A percentile compares a stretch with the other conserved stretches of the same genome.
phyloP scores from a whole-genome alignment of 53 echinoderm and acorn worm genomes.

The Echinarachnius parma region DNA sequence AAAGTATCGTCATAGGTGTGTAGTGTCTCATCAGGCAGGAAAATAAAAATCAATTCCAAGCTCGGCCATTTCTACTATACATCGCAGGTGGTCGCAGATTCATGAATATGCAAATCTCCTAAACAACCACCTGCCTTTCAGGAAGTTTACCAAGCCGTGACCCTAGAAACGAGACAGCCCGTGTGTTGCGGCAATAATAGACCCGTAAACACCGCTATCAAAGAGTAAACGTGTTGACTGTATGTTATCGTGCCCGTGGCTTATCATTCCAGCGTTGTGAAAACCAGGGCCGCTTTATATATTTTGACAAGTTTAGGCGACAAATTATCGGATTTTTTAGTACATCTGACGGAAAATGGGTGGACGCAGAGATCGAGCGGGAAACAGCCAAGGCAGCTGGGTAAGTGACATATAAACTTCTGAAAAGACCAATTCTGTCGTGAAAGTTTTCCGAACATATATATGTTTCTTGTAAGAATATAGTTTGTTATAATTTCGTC shows the following conservation, averaged over 20 bases:
- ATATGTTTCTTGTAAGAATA: too few species aligned
- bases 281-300: not conserved
- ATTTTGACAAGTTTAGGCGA: constrained; percentile 2
- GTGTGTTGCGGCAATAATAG: constrained; percentile 27
- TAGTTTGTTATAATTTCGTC: too few species aligned
- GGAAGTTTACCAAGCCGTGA: constrained; percentile 56
- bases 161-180: constrained; percentile 45
- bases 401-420: constrained; percentile 66
- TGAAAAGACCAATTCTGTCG: too few species aligned
- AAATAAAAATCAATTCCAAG: too few species aligned
- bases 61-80: too few species aligned
- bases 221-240: constrained; percentile 40
- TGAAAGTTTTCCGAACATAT: too few species aligned
- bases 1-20: too few species aligned
- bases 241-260: constrained; percentile 35
- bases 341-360: constrained; percentile 14
- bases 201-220: constrained; percentile 36
- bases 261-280: constrained; percentile 23
- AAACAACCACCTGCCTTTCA: constrained; percentile 50
- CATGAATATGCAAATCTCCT: constrained; percentile 47
- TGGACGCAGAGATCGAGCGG: constrained; percentile 18
- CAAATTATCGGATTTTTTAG: constrained; percentile 8
- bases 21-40: too few species aligned
- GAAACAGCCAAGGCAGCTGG: constrained; percentile 78
- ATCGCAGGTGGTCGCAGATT: too few species aligned